Conservation (phyloP, 2,113 vertebrate species). For the Gyps fulvus region DNA sequence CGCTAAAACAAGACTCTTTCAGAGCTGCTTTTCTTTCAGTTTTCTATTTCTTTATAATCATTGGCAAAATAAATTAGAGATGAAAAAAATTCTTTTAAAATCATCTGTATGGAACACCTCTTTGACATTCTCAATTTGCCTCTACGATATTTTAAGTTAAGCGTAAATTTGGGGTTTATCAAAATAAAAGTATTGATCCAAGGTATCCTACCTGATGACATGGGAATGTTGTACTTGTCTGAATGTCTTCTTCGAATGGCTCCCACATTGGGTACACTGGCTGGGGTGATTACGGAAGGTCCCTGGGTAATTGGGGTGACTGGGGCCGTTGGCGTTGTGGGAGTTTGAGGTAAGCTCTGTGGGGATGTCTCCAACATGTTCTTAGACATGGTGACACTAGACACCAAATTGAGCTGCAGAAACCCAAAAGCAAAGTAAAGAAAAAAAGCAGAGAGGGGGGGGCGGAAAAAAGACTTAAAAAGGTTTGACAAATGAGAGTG, state of each 20-base stretch:
- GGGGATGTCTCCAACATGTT: constrained; percentile 96
- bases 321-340: constrained; percentile 96
- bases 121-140: not conserved
- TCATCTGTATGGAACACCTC: not conserved
- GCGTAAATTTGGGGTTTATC: not conserved
- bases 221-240: constrained; percentile 98
- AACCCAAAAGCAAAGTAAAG: constrained; percentile 66
- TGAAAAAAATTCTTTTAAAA: not conserved
- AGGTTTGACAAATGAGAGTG: constrained; percentile 86
- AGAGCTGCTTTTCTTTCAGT: not conserved
- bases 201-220: constrained; percentile 92
- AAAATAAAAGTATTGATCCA: not conserved
- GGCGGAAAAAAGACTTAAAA: constrained; percentile 73
- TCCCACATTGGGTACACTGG: constrained; percentile 96
- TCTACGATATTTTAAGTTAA: not conserved
- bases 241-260: constrained; percentile 98
- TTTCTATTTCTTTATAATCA: not conserved
- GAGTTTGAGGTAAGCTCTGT: constrained; percentile 98
- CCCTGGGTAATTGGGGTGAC: constrained; percentile 98
- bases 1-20: not conserved
- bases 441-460: constrained; percentile 42
- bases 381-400: constrained; percentile 99
- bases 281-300: constrained; percentile 95
- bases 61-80: not conserved
- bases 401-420: constrained; percentile 97